These are phyloP conservation scores for Platycnemis pennipes DNA, from an alignment of 2,888 invertebrate species.

Conservation along the genomic window DNA sequence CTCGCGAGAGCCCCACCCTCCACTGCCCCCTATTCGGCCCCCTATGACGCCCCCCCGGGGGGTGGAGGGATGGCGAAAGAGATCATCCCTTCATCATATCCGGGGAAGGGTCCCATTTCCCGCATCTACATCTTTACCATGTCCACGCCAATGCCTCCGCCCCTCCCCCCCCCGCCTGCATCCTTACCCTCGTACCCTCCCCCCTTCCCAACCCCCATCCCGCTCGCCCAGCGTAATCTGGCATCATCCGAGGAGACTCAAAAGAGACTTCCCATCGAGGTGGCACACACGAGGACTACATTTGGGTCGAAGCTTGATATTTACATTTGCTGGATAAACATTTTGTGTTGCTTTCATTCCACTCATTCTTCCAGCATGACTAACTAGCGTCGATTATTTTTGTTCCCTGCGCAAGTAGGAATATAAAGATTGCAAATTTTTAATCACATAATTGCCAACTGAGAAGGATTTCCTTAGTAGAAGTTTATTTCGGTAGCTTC, in stretches of 20 bases:
- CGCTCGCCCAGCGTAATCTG: neutral
- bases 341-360: neutral
- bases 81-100: conserved; percentile 52
- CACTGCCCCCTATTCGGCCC: neutral
- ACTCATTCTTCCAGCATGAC: no score
- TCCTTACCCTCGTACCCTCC: neutral
- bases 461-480: no score
- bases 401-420: no score
- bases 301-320: neutral
- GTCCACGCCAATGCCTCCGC: conserved; percentile 41
- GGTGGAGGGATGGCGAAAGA: conserved; percentile 3
- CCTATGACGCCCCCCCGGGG: neutral
- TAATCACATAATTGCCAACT: no score
- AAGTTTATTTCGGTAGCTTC: no score
- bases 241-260: neutral
- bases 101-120: neutral
- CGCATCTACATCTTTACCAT: conserved; percentile 39
- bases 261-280: neutral
- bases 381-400: no score
- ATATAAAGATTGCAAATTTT: no score
- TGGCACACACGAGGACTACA: neutral
- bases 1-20: neutral
- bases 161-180: neutral
- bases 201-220: neutral
- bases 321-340: neutral